These are phyloP conservation scores for Neoaliturus tenellus DNA, from an alignment of 2,888 invertebrate genomes.

Conservation along the genomic window DNA sequence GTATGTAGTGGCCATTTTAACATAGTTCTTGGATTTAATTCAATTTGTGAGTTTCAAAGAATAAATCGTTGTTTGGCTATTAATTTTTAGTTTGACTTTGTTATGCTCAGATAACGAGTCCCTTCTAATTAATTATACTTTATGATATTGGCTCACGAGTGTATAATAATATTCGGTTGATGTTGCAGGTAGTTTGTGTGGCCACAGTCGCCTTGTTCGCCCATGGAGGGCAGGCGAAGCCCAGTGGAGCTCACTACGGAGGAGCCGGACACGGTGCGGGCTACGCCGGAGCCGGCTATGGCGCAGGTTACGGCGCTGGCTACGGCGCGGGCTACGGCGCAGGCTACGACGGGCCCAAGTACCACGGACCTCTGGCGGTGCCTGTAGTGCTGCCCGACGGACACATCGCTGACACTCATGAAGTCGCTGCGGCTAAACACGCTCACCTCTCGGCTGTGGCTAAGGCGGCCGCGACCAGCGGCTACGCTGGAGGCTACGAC, in stretches of 20 bases:
- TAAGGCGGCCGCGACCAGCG: slow-evolving; percentile 23
- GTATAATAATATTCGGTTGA: background rate
- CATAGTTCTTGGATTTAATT: too few species aligned
- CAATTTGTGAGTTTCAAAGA: too few species aligned
- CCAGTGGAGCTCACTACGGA: slow-evolving; percentile 47
- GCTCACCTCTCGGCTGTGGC: slow-evolving; percentile 58
- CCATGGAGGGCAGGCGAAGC: slow-evolving; percentile 15
- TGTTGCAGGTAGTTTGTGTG: slow-evolving; percentile 44
- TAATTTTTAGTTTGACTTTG: too few species aligned
- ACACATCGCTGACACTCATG: slow-evolving; percentile 56
- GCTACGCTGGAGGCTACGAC: slow-evolving; percentile 14
- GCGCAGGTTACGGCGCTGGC: slow-evolving; percentile 3
- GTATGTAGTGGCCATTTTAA: too few species aligned
- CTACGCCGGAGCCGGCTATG: background rate
- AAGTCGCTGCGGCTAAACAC: slow-evolving; percentile 59
- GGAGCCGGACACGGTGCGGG: slow-evolving; percentile 5
- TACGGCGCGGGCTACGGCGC: slow-evolving; percentile 8
- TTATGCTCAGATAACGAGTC: too few species aligned
- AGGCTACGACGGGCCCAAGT: slow-evolving; percentile 41
- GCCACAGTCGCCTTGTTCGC: slow-evolving; percentile 51
- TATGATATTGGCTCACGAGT: too few species aligned
- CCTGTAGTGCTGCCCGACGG: slow-evolving; percentile 49
- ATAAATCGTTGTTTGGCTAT: too few species aligned
- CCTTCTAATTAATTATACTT: too few species aligned
- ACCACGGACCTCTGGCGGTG: slow-evolving; percentile 50